Percentiles rank a stretch among this genome's conserved stretches.
These are phyloP conservation scores for Oscheius sp. DNA, from an alignment of 2,888 invertebrate species.

Conservation along the genomic window DNA sequence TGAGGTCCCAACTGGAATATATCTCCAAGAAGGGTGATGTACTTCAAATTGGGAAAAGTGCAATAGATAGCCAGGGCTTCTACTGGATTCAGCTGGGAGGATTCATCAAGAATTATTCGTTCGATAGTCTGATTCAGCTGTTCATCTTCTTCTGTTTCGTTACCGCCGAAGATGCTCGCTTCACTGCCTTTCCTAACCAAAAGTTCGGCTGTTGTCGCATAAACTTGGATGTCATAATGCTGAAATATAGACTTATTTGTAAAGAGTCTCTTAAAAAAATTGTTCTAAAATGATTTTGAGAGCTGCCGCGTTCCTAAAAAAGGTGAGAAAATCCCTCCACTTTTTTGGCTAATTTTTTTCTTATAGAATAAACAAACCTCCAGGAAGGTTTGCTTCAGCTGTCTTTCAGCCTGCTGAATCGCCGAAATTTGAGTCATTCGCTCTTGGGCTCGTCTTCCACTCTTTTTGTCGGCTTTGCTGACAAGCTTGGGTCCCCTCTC, in stretches of 20 bases:
- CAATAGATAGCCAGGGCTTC: conserved; percentile 20
- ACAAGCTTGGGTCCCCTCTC: too few species aligned
- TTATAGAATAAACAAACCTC: too few species aligned
- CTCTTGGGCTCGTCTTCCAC: too few species aligned
- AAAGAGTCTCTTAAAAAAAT: too few species aligned
- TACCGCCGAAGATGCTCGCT: neutral
- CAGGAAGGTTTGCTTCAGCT: neutral
- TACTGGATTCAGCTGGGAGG: neutral
- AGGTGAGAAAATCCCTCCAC: too few species aligned
- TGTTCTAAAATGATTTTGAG: too few species aligned
- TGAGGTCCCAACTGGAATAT: conserved; percentile 8
- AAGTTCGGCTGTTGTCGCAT: conserved; percentile 1
- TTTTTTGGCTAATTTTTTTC: too few species aligned
- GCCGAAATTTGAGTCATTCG: too few species aligned
- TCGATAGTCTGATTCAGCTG: neutral
- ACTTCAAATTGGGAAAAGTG: neutral
- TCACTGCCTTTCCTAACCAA: neutral
- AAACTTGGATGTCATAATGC: too few species aligned
- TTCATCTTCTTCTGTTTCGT: neutral
- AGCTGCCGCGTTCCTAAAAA: too few species aligned
- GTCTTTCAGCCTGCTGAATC: neutral
- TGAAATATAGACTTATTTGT: too few species aligned
- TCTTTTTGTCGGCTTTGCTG: too few species aligned
- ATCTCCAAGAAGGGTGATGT: conserved; percentile 17
- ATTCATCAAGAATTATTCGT: conserved; percentile 19